Evolutionary conservation across 2,888 invertebrate genomes (phyloP).

Genomic region (Ornithoptera priamus): DNA sequence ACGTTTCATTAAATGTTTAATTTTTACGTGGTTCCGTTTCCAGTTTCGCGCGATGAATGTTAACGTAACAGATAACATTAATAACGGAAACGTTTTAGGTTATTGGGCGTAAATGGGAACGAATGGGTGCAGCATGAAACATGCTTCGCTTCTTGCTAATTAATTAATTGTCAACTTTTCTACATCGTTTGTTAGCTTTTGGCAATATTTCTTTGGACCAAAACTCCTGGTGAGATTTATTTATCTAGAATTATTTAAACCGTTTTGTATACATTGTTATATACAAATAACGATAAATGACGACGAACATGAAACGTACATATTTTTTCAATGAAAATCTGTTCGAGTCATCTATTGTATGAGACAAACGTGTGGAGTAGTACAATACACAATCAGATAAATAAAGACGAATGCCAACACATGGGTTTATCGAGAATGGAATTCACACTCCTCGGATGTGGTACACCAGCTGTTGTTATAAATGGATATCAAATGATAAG

Average conservation of each 20-base stretch:
- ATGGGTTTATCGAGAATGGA: background rate
- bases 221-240: no score
- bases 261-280: no score
- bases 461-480: no score
- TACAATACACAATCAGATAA: conserved; percentile 5
- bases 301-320: no score
- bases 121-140: conserved; percentile 2
- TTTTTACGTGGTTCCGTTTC: conserved; percentile 1
- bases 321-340: no score
- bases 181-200: background rate
- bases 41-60: background rate
- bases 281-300: no score
- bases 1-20: conserved; percentile 17
- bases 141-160: conserved; percentile 5
- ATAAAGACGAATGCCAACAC: background rate
- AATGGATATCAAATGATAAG: no score
- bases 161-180: conserved; percentile 6
- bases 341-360: no score
- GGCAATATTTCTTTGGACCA: no score
- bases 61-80: background rate
- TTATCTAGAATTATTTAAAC: no score
- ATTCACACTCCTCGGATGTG: background rate
- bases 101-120: background rate
- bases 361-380: background rate
- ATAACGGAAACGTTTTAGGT: background rate